Evolutionary conservation across 2,888 invertebrate genomes (phyloP).

Genomic region (Dexiosoma caninum): DNA sequence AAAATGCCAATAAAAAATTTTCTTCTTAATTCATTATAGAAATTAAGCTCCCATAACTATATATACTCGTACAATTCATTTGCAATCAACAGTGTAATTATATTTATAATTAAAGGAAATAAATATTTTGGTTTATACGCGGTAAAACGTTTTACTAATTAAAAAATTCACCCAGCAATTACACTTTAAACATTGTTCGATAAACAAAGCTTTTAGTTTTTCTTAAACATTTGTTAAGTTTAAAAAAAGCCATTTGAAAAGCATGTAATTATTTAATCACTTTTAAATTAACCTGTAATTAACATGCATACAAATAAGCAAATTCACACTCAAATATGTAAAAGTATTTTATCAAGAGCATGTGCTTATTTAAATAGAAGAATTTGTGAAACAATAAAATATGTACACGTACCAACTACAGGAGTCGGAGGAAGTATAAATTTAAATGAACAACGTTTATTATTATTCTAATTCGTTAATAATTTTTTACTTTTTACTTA

Average conservation of each 20-base stretch:
- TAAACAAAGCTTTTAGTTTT: not conserved
- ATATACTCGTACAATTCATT: too few relatives aligned
- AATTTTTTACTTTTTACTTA: not conserved
- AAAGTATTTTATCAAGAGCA: not conserved
- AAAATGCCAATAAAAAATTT: too few relatives aligned
- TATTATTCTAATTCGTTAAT: not conserved
- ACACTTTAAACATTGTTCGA: not conserved
- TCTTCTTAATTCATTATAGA: too few relatives aligned
- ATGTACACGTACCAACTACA: too few relatives aligned
- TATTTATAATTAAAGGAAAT: too few relatives aligned
- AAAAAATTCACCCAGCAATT: too few relatives aligned
- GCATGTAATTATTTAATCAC: conserved; percentile 21
- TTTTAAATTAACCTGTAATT: conserved; percentile 8
- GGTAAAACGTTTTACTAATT: too few relatives aligned
- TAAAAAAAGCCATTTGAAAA: not conserved
- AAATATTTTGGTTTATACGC: too few relatives aligned
- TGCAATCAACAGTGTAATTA: too few relatives aligned
- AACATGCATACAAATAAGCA: conserved; percentile 25
- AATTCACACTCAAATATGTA: conserved; percentile 9
- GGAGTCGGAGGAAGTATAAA: too few relatives aligned
- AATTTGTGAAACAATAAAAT: not conserved
- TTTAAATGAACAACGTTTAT: not conserved
- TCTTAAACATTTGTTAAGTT: not conserved
- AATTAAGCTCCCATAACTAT: too few relatives aligned
- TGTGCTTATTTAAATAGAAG: not conserved